phyloP scores from a whole-genome alignment of 2,113 vertebrate genomes.

The Macroglossus sobrinus region DNA sequence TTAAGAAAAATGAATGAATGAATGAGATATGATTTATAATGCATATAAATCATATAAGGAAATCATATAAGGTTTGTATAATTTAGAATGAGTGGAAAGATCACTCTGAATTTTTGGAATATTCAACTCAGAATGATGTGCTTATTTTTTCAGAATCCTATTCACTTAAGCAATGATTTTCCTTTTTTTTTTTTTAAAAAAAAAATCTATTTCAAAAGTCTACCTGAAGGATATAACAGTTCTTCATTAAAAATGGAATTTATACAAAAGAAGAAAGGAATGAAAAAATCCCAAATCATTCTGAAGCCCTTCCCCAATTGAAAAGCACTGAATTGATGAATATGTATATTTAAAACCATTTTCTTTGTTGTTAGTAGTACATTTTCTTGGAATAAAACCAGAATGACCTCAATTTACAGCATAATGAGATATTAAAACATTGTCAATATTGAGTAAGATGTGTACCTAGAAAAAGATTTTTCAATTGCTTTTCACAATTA shows the following conservation, averaged over 20 bases:
- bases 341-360: not conserved
- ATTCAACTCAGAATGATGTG: not conserved
- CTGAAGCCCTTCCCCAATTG: not conserved
- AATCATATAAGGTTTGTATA: not conserved
- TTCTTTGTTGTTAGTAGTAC: not conserved
- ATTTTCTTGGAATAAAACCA: conserved; percentile 4
- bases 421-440: not conserved
- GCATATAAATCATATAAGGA: not conserved
- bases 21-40: not conserved
- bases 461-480: not conserved
- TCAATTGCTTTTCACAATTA: not conserved
- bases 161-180: not conserved
- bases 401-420: not conserved
- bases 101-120: not conserved
- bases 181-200: not conserved
- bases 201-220: not conserved
- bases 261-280: not conserved
- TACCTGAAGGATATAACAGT: not conserved
- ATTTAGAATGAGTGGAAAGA: not conserved
- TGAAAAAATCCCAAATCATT: not conserved
- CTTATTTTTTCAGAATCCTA: not conserved
- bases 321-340: not conserved
- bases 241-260: not conserved
- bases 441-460: not conserved
- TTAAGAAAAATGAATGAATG: not conserved